Base-by-base conservation (phyloP, 2,797 vertebrate genomes). In the Channallabes apus region DNA sequence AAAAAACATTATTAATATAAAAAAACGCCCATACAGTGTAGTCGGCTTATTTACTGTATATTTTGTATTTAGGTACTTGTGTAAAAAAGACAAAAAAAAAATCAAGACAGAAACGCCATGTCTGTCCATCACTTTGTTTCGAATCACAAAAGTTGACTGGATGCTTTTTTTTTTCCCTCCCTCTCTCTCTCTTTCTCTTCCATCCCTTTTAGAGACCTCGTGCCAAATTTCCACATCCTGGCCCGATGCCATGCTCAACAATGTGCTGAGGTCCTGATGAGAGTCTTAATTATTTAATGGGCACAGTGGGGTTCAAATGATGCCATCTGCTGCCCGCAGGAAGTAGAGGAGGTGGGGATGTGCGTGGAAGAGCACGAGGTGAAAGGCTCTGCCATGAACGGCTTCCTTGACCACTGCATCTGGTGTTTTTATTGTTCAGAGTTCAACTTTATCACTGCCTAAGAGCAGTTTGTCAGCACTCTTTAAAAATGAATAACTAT, bases 241-340 rank as follows among this genome's bases (percentile, higher is more conserved):
- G 92, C 91, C 65, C 5, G 18, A 86, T 87, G 92, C 91, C 93
- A 94, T 91, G 88, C 90, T 90, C 91, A 87, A 93, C 93, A 93
- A 91, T 91, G 87, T 84, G 91, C 89, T 92, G 90, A 91, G 93
- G 90, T 93, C 94, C 93, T 94, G 91, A 95, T 94, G 93, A 94
- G 93, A 92, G 92, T 91, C 93, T 93, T 95, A 94, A 95, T 95
- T 94, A 94, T 95, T 95, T 95, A 95, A 95, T 95, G 90, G 90
- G 88, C 91, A 91, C 93, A 91, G 93, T 91, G 93, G 91, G 90
- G 91, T 92, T 94, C 86, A 90, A 90, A 92, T 91, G 90, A 92
- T 90, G 91, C 94, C 94, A 94, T 94, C 94, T 95, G 94, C 92
- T 89, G 88, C 90, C 88, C 91, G 86, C 79, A 89, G 89, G 91